phyloP scores from a whole-genome alignment of 2,113 vertebrate species.

The Fulica atra region DNA sequence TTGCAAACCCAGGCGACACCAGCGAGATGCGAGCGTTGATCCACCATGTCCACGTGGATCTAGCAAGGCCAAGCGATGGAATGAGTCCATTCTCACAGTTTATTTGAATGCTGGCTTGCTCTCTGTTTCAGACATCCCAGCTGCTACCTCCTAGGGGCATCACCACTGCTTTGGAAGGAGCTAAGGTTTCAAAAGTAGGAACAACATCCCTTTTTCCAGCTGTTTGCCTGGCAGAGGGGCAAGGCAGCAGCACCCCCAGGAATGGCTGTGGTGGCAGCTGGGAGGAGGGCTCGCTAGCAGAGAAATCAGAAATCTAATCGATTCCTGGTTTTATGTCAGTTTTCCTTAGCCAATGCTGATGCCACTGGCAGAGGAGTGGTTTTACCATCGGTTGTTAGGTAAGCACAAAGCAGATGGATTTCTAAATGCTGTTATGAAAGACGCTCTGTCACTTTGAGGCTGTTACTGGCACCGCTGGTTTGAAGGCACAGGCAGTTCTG shows the following conservation, averaged over 20 bases:
- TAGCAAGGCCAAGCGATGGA: neutral
- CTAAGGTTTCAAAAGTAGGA: neutral
- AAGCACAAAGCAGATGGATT: neutral
- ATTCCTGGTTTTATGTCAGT: neutral
- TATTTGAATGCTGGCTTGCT: neutral
- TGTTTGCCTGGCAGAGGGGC: neutral
- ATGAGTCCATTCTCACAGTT: neutral
- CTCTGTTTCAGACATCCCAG: neutral
- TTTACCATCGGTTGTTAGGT: neutral
- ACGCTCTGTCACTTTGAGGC: neutral
- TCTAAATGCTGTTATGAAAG: neutral
- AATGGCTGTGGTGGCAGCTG: neutral
- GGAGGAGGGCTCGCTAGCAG: neutral
- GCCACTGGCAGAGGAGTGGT: neutral
- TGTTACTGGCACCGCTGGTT: neutral
- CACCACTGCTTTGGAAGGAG: neutral
- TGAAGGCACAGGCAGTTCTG: neutral
- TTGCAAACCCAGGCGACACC: accelerated
- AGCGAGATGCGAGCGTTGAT: accelerated
- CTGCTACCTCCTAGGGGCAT: neutral
- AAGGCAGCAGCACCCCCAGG: accelerated
- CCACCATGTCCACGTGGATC: neutral
- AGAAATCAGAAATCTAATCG: neutral
- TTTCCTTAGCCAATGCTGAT: neutral
- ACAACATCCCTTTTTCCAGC: neutral